A percentile compares a stretch with the other conserved stretches of the same genome.
Conservation (phyloP, 2,797 vertebrate species). For the Microchirus variegatus region DNA sequence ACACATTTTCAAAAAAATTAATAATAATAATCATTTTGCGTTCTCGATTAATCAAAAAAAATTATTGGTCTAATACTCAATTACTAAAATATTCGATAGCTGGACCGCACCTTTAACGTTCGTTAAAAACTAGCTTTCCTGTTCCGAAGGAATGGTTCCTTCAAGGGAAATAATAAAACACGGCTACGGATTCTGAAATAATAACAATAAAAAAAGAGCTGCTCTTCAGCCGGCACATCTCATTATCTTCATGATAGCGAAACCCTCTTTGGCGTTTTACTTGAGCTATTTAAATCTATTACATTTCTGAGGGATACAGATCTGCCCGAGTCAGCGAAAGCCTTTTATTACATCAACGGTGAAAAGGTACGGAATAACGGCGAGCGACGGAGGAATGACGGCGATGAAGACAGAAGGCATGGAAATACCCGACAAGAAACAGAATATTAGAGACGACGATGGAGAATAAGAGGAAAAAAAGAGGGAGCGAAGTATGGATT, state of each 20-base stretch:
- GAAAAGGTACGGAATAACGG: conserved; percentile 16
- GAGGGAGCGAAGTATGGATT: conserved; percentile 38
- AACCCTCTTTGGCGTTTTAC: conserved; percentile 7
- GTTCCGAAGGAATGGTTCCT: background rate
- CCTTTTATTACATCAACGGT: conserved; percentile 40
- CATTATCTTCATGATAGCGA: conserved; percentile 4
- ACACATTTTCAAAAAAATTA: too few relatives aligned
- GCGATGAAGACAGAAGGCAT: conserved; percentile 6
- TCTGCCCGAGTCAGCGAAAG: conserved; percentile 39
- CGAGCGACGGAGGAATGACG: conserved; percentile 6
- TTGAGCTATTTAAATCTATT: conserved; percentile 24
- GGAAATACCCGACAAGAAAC: conserved; percentile 5
- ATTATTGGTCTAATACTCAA: too few relatives aligned
- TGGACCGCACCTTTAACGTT: too few relatives aligned
- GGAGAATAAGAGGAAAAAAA: background rate
- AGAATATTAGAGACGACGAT: conserved; percentile 4
- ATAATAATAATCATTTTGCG: too few relatives aligned
- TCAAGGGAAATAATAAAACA: background rate
- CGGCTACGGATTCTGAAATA: background rate
- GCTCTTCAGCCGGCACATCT: background rate
- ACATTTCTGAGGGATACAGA: conserved; percentile 19
- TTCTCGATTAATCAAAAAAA: too few relatives aligned
- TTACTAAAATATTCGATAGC: too few relatives aligned
- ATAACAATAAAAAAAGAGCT: background rate
- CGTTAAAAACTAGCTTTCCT: background rate